phyloP scores from a whole-genome alignment of 53 echinoderm and acorn worm species.

The Paracentrotus lividus region DNA sequence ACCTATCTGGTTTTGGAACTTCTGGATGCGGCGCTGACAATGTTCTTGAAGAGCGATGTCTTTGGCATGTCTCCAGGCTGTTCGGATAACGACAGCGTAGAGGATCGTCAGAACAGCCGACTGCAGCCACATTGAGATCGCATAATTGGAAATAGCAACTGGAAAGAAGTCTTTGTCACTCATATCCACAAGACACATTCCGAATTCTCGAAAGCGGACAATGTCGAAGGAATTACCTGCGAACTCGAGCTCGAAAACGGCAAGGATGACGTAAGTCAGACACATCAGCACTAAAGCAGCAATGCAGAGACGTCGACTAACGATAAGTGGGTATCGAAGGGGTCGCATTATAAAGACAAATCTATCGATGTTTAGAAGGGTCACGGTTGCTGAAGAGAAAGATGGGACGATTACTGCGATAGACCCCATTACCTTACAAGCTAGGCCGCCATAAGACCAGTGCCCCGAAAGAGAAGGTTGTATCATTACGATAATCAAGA shows the following conservation, averaged over 20 bases:
- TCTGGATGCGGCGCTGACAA: not conserved
- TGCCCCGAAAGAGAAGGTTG: not conserved
- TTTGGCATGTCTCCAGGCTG: not conserved
- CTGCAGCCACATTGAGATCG: not conserved
- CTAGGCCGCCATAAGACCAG: not conserved
- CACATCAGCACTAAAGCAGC: not conserved
- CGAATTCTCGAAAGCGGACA: not conserved
- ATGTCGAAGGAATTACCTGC: not conserved
- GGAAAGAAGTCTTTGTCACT: not conserved
- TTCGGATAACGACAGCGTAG: not conserved
- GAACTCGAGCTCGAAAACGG: not conserved
- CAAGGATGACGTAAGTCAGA: not conserved
- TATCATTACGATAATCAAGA: not conserved
- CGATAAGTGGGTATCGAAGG: not conserved
- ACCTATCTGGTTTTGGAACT: not conserved
- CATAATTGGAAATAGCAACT: not conserved
- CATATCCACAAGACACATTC: not conserved
- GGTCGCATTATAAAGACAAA: not conserved
- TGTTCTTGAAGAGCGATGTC: not conserved
- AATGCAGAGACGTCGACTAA: not conserved
- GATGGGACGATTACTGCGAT: not conserved
- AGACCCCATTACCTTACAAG: not conserved
- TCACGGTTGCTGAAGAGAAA: not conserved
- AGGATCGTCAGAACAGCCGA: not conserved
- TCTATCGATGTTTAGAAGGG: not conserved